Base-by-base conservation (phyloP, 2,797 vertebrate species). In the Myotis vivesi region DNA sequence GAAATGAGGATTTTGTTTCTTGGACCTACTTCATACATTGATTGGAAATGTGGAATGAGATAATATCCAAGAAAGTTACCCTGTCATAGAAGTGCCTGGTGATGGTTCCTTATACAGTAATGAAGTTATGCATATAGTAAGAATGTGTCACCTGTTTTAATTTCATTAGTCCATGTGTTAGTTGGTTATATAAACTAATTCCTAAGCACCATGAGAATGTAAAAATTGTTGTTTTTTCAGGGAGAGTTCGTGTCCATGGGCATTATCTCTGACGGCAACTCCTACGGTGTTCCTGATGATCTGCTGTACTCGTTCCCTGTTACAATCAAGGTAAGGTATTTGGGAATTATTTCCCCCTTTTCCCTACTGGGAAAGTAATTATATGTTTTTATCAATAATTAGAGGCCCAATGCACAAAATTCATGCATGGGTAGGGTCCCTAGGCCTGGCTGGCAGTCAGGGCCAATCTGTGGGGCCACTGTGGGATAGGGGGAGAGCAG, bases 271-370 rank as follows among this genome's bases (percentile, higher is more conserved):
- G 97, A 98, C 96, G 99, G 99, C 87, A 99, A 99, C 98, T 97
- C 98, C 59, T 99, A 99, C 0, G 98, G 98, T 38, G 94, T 99
- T 95, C 98, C 99, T 25, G 98, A 99, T 16, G 99, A 99, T 96
- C 98, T 99, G 90, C 98, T 99, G 20, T 99, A 99, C 97, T 99
- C 99, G 11, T 99, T 99, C 98, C 99, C 99, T 84, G 99, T 99
- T 96, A 98, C 98, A 96, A 99, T 99, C 98, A 99, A 99, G 99
- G 99, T 99, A 97, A 68, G 62, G 13, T 68, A 4, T 75, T 76
- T 68, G 4, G 9, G 49, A 20, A 5, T 17, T 86, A 33, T 28
- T 80, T 77, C 13, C 16, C 20, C 64, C 51, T 71, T 1, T 71
- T 5, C 17, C 17, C 30, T 83, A 25, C 44, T 88, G 66, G n/a